Evolutionary conservation across 1,140 invertebrate species (phyloP).

Genomic region (Antheraea pernyi): DNA sequence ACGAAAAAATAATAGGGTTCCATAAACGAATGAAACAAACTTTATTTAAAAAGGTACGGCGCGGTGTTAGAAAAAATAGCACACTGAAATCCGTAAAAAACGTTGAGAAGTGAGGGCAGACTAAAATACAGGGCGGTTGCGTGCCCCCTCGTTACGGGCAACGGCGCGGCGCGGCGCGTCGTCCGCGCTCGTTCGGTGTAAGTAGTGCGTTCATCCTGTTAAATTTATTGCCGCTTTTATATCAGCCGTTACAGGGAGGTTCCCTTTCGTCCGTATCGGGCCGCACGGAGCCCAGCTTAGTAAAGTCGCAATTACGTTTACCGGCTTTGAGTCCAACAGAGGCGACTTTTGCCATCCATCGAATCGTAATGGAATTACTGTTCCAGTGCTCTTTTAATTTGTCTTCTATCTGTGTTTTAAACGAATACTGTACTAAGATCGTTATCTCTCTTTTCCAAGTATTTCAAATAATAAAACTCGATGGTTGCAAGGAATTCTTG

Average conservation of each 20-base stretch:
- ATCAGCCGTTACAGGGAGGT: constrained; percentile 73
- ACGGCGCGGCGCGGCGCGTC: constrained; percentile 32
- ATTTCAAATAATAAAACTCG: not conserved
- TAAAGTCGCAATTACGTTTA: constrained; percentile 78
- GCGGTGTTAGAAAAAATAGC: not conserved
- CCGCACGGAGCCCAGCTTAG: constrained; percentile 73
- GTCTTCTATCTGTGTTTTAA: constrained; percentile 65
- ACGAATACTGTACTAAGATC: constrained; percentile 51
- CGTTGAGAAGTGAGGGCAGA: constrained; percentile 23
- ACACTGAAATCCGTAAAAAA: not conserved
- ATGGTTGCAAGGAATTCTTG: too few species aligned
- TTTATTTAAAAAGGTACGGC: not conserved
- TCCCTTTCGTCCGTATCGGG: constrained; percentile 73
- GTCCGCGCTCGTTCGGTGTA: constrained; percentile 63
- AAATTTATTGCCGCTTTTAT: constrained; percentile 79
- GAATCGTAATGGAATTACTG: constrained; percentile 78
- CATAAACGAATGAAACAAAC: not conserved
- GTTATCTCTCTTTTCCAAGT: constrained; percentile 24
- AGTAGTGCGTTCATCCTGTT: constrained; percentile 77
- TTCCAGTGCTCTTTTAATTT: constrained; percentile 76
- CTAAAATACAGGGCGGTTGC: constrained; percentile 48
- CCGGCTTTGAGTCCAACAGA: constrained; percentile 72
- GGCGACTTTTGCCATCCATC: constrained; percentile 76
- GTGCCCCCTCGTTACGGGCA: constrained; percentile 66
- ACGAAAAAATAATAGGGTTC: not conserved